A percentile compares a stretch with the other conserved stretches of the same genome.
Conservation (phyloP, 2,888 invertebrate genomes). For the Sesia apiformis region DNA sequence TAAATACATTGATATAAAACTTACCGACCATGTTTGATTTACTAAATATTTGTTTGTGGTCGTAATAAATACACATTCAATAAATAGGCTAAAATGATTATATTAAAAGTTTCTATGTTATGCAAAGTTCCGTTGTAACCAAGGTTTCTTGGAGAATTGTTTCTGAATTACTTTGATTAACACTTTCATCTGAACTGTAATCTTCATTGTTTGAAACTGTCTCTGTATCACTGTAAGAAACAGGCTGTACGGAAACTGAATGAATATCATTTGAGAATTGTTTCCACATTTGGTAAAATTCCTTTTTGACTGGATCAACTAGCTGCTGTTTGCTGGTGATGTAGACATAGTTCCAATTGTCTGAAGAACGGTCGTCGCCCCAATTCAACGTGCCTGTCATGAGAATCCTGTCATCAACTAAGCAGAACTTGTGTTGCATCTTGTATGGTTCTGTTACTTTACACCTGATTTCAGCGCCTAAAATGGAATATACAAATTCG, state of each 20-base stretch:
- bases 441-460: slow-evolving; percentile 50
- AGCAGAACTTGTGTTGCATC: slow-evolving; percentile 88
- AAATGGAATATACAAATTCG: slow-evolving; percentile 8
- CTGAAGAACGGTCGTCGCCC: slow-evolving; percentile 80
- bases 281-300: slow-evolving; percentile 78
- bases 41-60: slow-evolving; percentile 40
- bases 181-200: too few species aligned
- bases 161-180: too few species aligned
- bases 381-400: slow-evolving; percentile 85
- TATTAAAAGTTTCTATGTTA: too few species aligned
- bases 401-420: slow-evolving; percentile 77
- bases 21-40: slow-evolving; percentile 36
- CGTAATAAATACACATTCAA: neutral
- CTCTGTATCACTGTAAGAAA: too few species aligned
- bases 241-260: slow-evolving; percentile 21
- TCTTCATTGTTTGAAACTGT: too few species aligned
- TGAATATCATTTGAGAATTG: slow-evolving; percentile 15
- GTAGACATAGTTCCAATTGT: slow-evolving; percentile 81
- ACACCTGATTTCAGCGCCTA: slow-evolving; percentile 75
- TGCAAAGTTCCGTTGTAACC: too few species aligned
- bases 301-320: slow-evolving; percentile 68
- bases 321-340: slow-evolving; percentile 74
- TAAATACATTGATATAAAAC: neutral
- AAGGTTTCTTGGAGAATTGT: too few species aligned
- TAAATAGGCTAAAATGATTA: neutral